Evolutionary conservation across 2,113 vertebrate genomes (phyloP), one percentile per base, ranked within the genome.

Genomic region (Heptranchias perlo): DNA sequence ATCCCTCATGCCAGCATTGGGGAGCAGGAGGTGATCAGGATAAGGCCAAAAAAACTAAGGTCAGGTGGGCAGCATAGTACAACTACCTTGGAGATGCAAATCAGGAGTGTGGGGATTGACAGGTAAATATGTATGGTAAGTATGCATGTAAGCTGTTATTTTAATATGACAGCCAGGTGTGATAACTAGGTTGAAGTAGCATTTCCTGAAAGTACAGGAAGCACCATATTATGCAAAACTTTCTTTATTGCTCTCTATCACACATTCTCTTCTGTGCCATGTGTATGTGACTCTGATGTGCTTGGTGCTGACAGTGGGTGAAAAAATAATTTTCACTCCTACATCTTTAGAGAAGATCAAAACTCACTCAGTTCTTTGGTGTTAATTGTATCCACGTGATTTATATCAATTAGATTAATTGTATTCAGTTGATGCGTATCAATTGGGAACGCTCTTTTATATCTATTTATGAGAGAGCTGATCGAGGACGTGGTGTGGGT

Each of bases 71-170:
- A 18, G 58, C 14, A 93, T 64, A 62, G 54, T 4, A 62, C 21
- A 31, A 39, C 28, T 62, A 61, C 4, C 16, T 35, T 92, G 54
- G 58, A 82, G 78, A 73, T 69, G 28, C 0, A 35, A 73, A 73
- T 31, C 69, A 73, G 31, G 28, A 23, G 54, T 64, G 4, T 23
- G 58, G 64, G 89, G 35, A 93, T 93, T 23, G 35, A 93, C 39
- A 93, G 89, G 89, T 62, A 62, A 64, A 93, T 93, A 61, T 93
- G 21, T 62, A 62, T 62, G 54, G 89, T 93, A 93, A 93, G 58
- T 93, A 21, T n/a, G 16, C n/a, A 62, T 8, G 89, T n/a, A 89
- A 54, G 31, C 49, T 54, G 6, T 52, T 10, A 14, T 89, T 89
- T 54, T 54, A 89, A 89, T 47, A 35, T 62, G 78, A 82, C 73